Conservation (phyloP, 2,888 invertebrate species). For the Sepioteuthis lessoniana region DNA sequence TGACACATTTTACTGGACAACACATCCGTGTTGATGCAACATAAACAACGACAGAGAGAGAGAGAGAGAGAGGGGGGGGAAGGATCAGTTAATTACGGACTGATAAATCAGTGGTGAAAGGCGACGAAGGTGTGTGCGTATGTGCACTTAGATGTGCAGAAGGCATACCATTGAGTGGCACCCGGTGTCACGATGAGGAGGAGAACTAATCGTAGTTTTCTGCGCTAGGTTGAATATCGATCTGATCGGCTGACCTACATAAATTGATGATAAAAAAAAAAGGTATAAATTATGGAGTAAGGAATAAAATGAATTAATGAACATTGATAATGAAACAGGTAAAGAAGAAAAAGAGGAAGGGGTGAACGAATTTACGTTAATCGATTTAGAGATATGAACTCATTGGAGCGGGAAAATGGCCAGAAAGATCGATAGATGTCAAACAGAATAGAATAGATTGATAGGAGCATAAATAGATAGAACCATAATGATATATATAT, state of each 20-base stretch:
- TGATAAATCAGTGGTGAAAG: neutral
- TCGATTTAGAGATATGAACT: too few relatives aligned
- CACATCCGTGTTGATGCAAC: neutral
- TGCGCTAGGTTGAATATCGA: neutral
- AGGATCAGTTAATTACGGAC: neutral
- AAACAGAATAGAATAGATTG: too few relatives aligned
- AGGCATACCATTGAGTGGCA: too few relatives aligned
- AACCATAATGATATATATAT: too few relatives aligned
- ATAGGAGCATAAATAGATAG: too few relatives aligned
- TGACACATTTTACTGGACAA: neutral
- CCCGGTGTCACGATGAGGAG: neutral
- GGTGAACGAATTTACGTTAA: neutral
- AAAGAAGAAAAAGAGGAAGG: neutral
- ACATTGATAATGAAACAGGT: too few relatives aligned
- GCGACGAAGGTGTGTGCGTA: too few relatives aligned
- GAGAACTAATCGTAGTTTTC: neutral
- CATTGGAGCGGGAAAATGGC: too few relatives aligned
- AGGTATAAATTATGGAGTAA: neutral
- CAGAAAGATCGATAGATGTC: too few relatives aligned
- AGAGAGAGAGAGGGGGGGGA: neutral
- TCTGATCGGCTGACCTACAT: neutral
- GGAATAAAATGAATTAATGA: neutral
- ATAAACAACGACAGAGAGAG: neutral
- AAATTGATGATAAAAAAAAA: neutral
- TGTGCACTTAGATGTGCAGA: too few relatives aligned